Evolutionary conservation across 2,797 vertebrate species (phyloP).

Genomic region (Oreonectes daqikongensis): DNA sequence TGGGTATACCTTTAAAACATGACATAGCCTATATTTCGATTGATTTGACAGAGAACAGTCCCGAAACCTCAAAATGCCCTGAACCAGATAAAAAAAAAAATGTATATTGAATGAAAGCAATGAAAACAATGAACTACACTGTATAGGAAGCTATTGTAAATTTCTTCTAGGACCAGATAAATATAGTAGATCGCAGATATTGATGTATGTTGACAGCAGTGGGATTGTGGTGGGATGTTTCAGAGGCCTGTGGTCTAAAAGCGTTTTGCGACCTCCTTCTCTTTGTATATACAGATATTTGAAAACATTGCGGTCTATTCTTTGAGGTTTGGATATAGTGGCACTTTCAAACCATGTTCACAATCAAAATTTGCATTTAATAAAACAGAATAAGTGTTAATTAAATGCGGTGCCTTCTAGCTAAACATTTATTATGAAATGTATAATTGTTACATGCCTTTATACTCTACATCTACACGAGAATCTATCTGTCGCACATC

Average conservation of each 20-base stretch:
- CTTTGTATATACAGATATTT: background rate
- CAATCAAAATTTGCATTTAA: background rate
- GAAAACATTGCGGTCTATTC: constrained; percentile 15
- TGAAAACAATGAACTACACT: background rate
- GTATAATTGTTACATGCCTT: background rate
- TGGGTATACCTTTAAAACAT: background rate
- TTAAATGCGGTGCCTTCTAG: too few relatives aligned
- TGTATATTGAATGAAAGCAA: background rate
- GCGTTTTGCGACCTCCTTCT: background rate
- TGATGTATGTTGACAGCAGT: constrained; percentile 16
- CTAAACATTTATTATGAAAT: background rate
- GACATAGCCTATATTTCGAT: background rate
- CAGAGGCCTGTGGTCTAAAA: constrained; percentile 48
- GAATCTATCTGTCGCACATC: background rate
- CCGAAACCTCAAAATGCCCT: background rate
- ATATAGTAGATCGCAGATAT: constrained; percentile 28
- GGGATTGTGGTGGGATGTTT: constrained; percentile 51
- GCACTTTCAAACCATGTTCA: background rate
- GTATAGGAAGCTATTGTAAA: background rate
- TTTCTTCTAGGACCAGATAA: background rate
- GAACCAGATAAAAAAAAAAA: too few relatives aligned
- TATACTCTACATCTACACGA: background rate
- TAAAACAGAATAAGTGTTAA: too few relatives aligned
- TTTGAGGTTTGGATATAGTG: constrained; percentile 3
- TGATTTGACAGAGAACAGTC: background rate